These are phyloP conservation scores for Oryctes rhinoceros DNA, from an alignment of 1,140 invertebrate species.

Conservation along the genomic window DNA sequence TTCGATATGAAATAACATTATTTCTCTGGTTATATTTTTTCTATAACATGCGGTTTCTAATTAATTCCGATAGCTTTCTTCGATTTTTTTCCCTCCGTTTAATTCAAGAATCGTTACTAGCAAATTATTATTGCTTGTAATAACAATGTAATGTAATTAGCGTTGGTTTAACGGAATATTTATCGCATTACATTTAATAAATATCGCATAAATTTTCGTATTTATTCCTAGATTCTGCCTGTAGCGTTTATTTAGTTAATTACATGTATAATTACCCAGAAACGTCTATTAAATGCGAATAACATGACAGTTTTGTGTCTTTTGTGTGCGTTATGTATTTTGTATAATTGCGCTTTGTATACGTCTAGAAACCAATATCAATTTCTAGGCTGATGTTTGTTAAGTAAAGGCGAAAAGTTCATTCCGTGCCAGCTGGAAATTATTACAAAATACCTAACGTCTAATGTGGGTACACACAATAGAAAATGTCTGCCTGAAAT, in stretches of 20 bases:
- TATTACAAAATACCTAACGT: slow-evolving; percentile 26
- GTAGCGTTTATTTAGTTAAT: slow-evolving; percentile 4
- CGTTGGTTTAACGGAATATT: slow-evolving; percentile 7
- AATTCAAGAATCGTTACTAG: too few relatives aligned
- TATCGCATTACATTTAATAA: background rate
- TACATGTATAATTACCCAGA: background rate
- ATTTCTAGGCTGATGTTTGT: too few relatives aligned
- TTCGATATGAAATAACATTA: too few relatives aligned
- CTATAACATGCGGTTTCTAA: too few relatives aligned
- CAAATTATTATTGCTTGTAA: background rate
- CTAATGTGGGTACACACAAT: background rate
- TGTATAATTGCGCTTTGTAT: too few relatives aligned
- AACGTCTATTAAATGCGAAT: background rate
- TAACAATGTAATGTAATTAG: background rate
- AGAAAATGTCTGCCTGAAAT: slow-evolving; percentile 24
- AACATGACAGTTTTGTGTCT: background rate
- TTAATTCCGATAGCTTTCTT: too few relatives aligned
- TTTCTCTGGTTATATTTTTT: too few relatives aligned
- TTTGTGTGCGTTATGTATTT: too few relatives aligned
- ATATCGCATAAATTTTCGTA: background rate
- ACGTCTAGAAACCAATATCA: too few relatives aligned
- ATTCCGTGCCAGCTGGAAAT: background rate
- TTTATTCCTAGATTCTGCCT: background rate
- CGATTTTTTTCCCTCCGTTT: too few relatives aligned
- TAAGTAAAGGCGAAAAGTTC: background rate